A percentile compares a stretch with the other conserved stretches of the same genome.
phyloP scores from a whole-genome alignment of 2,113 vertebrate species.

The Mionectes macconnelli region DNA sequence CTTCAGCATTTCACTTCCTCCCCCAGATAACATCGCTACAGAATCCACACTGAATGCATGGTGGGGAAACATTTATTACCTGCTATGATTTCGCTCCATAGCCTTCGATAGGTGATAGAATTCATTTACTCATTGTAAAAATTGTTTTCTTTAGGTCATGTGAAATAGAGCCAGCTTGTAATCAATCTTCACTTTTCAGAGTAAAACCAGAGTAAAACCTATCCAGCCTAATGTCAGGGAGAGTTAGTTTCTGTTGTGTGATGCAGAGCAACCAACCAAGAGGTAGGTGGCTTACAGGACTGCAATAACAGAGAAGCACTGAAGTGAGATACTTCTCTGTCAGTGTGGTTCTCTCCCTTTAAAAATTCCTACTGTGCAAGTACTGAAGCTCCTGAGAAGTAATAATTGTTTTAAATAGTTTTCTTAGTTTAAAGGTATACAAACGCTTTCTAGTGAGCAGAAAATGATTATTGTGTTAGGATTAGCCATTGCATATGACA shows the following conservation, averaged over 20 bases:
- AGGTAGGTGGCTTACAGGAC: not conserved
- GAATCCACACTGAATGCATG: constrained; percentile 62
- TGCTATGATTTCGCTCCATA: constrained; percentile 28
- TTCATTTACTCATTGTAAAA: constrained; percentile 60
- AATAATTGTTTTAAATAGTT: not conserved
- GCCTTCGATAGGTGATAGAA: constrained; percentile 42
- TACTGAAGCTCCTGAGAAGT: not conserved
- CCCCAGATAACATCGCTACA: constrained; percentile 48
- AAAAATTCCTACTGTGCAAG: not conserved
- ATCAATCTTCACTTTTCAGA: constrained; percentile 71
- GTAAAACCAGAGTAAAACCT: constrained; percentile 44
- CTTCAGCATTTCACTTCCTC: constrained; percentile 62
- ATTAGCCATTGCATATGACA: not conserved
- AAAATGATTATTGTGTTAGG: not conserved
- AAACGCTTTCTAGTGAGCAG: not conserved
- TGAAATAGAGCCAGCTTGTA: constrained; percentile 71
- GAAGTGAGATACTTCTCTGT: constrained; percentile 21
- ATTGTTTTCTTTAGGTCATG: constrained; percentile 67
- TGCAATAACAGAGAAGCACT: constrained; percentile 3
- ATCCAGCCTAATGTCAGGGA: constrained; percentile 58
- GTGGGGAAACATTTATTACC: constrained; percentile 70
- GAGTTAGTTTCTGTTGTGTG: constrained; percentile 55
- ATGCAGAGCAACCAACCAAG: constrained; percentile 43
- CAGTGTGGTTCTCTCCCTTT: not conserved
- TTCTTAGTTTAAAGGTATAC: not conserved